Evolutionary conservation across 2,888 invertebrate species (phyloP), one percentile per base, ranked within the genome.

Genomic region (Blomia tropicalis): DNA sequence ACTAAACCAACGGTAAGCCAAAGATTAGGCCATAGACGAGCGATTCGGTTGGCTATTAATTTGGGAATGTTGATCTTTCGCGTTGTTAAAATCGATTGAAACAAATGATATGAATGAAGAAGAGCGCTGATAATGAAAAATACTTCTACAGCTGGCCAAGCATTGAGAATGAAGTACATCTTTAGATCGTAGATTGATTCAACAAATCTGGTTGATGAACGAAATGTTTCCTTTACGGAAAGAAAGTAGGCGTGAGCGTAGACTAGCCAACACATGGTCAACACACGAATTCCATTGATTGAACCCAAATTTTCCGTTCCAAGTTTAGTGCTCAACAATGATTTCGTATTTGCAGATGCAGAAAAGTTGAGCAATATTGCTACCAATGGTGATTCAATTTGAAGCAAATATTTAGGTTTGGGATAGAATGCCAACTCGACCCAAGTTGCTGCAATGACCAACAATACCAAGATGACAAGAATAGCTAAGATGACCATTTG

Each of bases 71-170:
- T 67, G 23, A 68, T 54, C 41, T 59, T 58, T 23, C 65, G 64
- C n/a, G 53, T 58, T 1, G 62, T 59, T n/a, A 31, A 59, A 2
- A 54, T 41, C 62, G 67, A 43, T 32, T 59, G 62, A 14, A 62
- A 36, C 23, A 67, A 44, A 2, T 63, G 58, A 22, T 64, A 65
- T 1, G 64, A 53, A 4, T 63, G 63, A 2, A 68, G 62, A 27
- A 66, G 29, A 7, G 67, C 66, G 58, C 67, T 66, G 5, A 68
- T 44, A 3, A 67, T 64, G 47, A 68, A 68, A 59, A 67, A 68
- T 19, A 67, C 63, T 22, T 66, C 66, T 0, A 68, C 68, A 11
- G 66, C 58, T 25, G 67, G 63, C 67, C 67, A 68, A 3, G 66
- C 68, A 60, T 68, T 68, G 56, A 68, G 62, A 11, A 68, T 62